Base-by-base conservation (phyloP, 1,140 invertebrate species). In the Zaprionus camerounensis region DNA sequence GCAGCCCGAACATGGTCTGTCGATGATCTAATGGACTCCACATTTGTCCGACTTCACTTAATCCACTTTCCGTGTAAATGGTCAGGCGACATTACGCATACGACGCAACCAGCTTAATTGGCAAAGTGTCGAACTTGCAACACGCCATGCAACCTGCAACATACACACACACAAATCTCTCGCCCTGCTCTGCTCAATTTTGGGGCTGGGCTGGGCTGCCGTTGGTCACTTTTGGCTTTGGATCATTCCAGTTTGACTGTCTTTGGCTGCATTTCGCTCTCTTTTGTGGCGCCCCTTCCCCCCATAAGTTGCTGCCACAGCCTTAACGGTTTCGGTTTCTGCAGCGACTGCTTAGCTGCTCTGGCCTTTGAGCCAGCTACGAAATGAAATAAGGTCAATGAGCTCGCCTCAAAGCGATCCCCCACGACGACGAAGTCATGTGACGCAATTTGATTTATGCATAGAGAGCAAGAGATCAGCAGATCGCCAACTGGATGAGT, bases 21-120 rank as follows among this genome's bases (percentile, higher is more conserved):
- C 76, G 82, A 70, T 86, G 82, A 86, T 82, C 83, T 86, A 85
- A 85, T 82, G 71, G 65, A 20, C 56, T 56, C 67, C 58, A 46
- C 62, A 51, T 72, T 46, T 73, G 71, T 65, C 71, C 44, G 49
- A 46, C 66, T 55, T 15, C 20, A 41, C 22, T 71, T 76, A 68
- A 72, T 78, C 72, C 24, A 69, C 79, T 41, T 81, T 68, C 41
- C 67, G 55, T 78, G 67, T 65, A 66, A 71, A 66, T 78, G 76
- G 76, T 31, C 7, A 57, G 31, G 41, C n/a, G 49, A 11, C 13
- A 51, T 58, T 75, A 62, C 51, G 34, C 63, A 62, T 75, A 71
- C 69, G n/a, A 67, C 22, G 63, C 63, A 31, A 41, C 38, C 3
- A 53, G 22, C 46, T 69, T 34, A 74, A 74, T 76, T 71, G 56